Base-by-base conservation (phyloP, 2,113 vertebrate species). In the Brachyhypopomus occidentalis region DNA sequence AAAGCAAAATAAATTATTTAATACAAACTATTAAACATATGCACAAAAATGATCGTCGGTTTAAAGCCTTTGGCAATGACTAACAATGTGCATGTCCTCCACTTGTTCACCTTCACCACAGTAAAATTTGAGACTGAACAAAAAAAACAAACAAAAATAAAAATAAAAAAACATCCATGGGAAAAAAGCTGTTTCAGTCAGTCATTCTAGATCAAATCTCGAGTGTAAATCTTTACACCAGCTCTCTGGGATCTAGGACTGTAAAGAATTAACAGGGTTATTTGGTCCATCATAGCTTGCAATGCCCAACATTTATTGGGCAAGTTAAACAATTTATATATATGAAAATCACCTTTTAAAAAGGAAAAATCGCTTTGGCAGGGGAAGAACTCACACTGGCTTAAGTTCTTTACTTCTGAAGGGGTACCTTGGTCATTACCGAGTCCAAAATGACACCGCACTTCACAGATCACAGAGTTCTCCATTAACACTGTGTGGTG, bases 41-140 rank as follows among this genome's bases (percentile, higher is more conserved):
- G 14, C 7, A 9, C 34, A 17, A 34, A 63, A 62, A 41, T 45
- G 36, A 62, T 62, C 30, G 41, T 48, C 58, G 25, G 74, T 76
- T 45, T 34, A 59, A 78, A 60, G 36, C 66, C 79, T 84, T 84
- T 84, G 83, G 83, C 79, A 81, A 78, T 60, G n/a, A 55, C 16
- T 20, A 34, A 70, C 64, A 64, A 23, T 9, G 69, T 62, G 52
- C 38, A 8, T n/a, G 41, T 71, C 56, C 20, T 62, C 38, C 75
- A 36, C 58, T 59, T 67, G 25, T 22, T 30, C 30, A 2, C 30
- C 30, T 30, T 30, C 27, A 14, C 59, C 22, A 81, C 45, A 70
- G 55, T 38, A 59, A 69, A 48, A 75, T 17, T 23, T 27, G 38
- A 23, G 48, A 45, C 36, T 45, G 12, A 38, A 3, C 38, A 8